Evolutionary conservation across 2,888 invertebrate species (phyloP), one percentile per base, ranked within the genome.

Genomic region (Zhuqinia jingwanae): DNA sequence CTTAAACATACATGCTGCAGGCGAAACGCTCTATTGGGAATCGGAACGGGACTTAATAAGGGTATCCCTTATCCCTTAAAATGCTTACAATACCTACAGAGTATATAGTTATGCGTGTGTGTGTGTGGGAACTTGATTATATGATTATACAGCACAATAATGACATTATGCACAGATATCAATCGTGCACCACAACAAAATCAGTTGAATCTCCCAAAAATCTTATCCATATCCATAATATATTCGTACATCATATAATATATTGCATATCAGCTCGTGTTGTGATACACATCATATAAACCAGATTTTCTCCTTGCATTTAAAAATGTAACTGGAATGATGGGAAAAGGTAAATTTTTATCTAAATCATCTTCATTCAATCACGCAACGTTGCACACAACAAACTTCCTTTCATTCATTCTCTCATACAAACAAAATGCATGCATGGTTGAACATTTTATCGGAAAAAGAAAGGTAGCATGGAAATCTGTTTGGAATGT

Each of bases 51-150:
- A 20, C 2, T n/a, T 50, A 13, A 5, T 25, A 60, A 27, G 60
- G 60, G 56, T 56, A 56, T 5, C 20, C n/a, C n/a, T n/a, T n/a
- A 20, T 56, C 22, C 20, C 56, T n/a, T 20, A 2, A 56, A 56
- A 56, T 17, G 56, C 20, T 20, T 56, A 56, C 20, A 20, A 56
- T 56, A 20, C 56, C 17, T 20, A n/a, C n/a, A n/a, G n/a, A n/a
- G n/a, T n/a, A n/a, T n/a, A n/a, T n/a, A n/a, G n/a, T n/a, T n/a
- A n/a, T n/a, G n/a, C n/a, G 20, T 17, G n/a, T 53, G 53, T 25
- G 56, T 20, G 75, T 76, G 75, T 76, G 75, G 75, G 75, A 76
- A 76, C 30, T 36, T 76, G 75, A 76, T 76, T 50, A 17, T n/a
- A 17, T 36, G 75, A 76, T 76, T 60, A 60, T 60, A 3, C 13